Evolutionary conservation across 2,888 invertebrate species (phyloP).

Genomic region (Trilocha varians): DNA sequence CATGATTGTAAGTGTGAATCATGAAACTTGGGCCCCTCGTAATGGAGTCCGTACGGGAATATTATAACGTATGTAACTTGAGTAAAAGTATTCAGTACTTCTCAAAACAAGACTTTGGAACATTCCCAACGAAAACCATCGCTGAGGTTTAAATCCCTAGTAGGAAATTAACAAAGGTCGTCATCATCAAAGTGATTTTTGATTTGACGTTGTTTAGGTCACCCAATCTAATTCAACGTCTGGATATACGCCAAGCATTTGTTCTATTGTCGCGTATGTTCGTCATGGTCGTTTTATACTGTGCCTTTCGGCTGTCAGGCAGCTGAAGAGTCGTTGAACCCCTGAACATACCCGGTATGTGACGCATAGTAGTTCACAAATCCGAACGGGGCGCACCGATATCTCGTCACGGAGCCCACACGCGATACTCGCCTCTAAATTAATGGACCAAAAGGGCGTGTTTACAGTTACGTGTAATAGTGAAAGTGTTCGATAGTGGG

Average conservation of each 20-base stretch:
- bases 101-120: no score
- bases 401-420: constrained; percentile 9
- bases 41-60: no score
- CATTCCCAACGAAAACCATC: no score
- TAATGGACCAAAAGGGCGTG: not conserved
- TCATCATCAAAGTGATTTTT: not conserved
- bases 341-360: constrained; percentile 39
- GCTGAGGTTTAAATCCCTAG: no score
- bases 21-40: no score
- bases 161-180: no score
- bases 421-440: not conserved
- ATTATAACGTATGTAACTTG: no score
- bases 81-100: no score
- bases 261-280: constrained; percentile 56
- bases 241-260: constrained; percentile 63
- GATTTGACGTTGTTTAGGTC: constrained; percentile 27
- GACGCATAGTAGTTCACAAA: constrained; percentile 37
- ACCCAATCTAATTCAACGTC: constrained; percentile 56
- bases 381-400: constrained; percentile 23
- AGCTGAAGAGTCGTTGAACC: constrained; percentile 49
- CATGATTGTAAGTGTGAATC: no score
- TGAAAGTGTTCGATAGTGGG: constrained; percentile 28
- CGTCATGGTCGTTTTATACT: constrained; percentile 48
- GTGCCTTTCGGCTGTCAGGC: constrained; percentile 29
- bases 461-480: constrained; percentile 8